Base-by-base conservation (phyloP, 2,113 vertebrate genomes). In the Malurus cyaneus region DNA sequence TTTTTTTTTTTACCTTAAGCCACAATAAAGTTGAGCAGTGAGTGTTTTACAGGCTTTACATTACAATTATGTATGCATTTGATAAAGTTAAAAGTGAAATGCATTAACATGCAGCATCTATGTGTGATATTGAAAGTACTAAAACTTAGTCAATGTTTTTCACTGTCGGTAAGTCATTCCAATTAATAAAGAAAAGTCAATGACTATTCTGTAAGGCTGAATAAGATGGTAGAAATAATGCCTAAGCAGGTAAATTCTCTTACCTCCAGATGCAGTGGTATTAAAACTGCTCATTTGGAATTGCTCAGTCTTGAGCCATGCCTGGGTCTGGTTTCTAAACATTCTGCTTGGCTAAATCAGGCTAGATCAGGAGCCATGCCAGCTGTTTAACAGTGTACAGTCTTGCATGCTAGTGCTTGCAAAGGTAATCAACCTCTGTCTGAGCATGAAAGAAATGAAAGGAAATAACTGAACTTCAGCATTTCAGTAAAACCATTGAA, bases 191-290 rank as follows among this genome's bases (percentile, higher is more conserved):
- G 36, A 86, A 57, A 42, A 1, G 3, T 6, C 11, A 36, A 17
- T n/a, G 12, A 18, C 12, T 18, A n/a, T 3, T 73, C 15, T 50
- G 4, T 64, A 19, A 29, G 13, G 6, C 5, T 9, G 69, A 7
- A 3, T 74, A 13, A 54, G 29, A 21, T 54, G 14, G 5, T 41
- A 53, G 25, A 72, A 72, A 41, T 19, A 20, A 3, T 62, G 17
- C 19, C 14, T 20, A 67, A 74, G 19, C 9, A 62, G 10, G 28
- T 28, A n/a, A 76, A 81, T 36, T 74, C 18, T 72, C 53, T 76
- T 65, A 60, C 5, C 0, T 4, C 3, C 6, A 29, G 21, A 26
- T 10, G 5, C 13, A 57, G 12, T 29, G 6, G 2, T 28, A 89
- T 64, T 74, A 31, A 60, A 66, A 36, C 25, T 28, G 31, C 14